These are phyloP conservation scores for Erebia ligea DNA, from an alignment of 2,888 invertebrate genomes.

Conservation along the genomic window DNA sequence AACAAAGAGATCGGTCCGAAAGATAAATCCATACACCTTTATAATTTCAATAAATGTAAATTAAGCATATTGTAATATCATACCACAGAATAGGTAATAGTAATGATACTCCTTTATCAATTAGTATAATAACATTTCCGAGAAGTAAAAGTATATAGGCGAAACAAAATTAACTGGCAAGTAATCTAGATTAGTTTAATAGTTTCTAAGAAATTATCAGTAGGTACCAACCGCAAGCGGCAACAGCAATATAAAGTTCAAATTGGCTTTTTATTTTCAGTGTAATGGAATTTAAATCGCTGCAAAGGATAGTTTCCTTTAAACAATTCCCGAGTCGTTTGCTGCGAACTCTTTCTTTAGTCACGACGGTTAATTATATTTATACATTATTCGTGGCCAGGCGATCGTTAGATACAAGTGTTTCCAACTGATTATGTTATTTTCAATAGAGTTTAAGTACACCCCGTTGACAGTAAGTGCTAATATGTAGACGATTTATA, in stretches of 20 bases:
- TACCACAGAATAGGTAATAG: background rate
- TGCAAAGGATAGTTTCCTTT: constrained; percentile 67
- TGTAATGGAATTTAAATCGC: constrained; percentile 75
- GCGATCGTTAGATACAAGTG: constrained; percentile 46
- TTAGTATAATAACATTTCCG: constrained; percentile 22
- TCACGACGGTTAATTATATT: constrained; percentile 74
- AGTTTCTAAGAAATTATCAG: constrained; percentile 42
- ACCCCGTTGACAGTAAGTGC: background rate
- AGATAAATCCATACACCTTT: constrained; percentile 11
- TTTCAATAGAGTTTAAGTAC: constrained; percentile 25
- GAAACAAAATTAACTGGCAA: constrained; percentile 38
- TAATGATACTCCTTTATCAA: background rate
- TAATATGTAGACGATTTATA: constrained; percentile 3
- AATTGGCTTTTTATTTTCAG: constrained; percentile 71
- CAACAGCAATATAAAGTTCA: constrained; percentile 54
- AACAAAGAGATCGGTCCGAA: background rate
- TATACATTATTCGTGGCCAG: constrained; percentile 55
- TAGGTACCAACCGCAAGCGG: constrained; percentile 40
- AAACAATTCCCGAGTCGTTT: constrained; percentile 66
- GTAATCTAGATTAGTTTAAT: constrained; percentile 43
- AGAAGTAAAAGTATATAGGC: constrained; percentile 34
- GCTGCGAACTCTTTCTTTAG: constrained; percentile 62
- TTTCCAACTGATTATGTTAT: constrained; percentile 36
- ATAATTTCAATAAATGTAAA: constrained; percentile 16
- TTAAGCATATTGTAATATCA: constrained; percentile 23